Base-by-base conservation (phyloP, 2,888 invertebrate species). In the Thecophora atra region DNA sequence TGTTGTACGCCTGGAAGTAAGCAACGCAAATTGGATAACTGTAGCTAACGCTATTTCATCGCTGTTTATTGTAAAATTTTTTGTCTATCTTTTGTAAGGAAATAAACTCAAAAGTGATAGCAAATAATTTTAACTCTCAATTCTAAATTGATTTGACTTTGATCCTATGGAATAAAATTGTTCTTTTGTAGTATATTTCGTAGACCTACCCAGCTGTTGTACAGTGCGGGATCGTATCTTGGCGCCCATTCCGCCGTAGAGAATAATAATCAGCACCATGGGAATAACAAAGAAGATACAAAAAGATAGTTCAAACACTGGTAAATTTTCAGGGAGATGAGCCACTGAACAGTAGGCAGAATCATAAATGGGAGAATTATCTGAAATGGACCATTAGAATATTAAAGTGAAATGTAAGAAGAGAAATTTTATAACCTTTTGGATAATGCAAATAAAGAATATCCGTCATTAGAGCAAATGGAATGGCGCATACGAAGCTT, bases 301-400 rank as follows among this genome's bases (percentile, higher is more conserved):
- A 76, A 92, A 92, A 82, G 95, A 95, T 47, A 94, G 84, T 83
- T 96, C 95, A 81, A 94, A 91, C 4, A 96, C 87, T 0, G 94
- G 94, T 71, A 91, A 90, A 6, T 90, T 83, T 13, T 88, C 84
- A 1, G 90, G 89, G 74, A 88, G 89, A 2, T 89, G 88, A 75
- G 91, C 88, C 89, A 94, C 91, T 3, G 90, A 91, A 82, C 95
- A 96, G 85, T 94, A 92, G 0, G 94, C 95, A 0, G 94, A 94
- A 78, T 95, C 91, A 81, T 88, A 78, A n/a, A 91, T 90, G 67
- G 86, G 83, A 44, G 86, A 82, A 42, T 87, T 85, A 66, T 84
- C 89, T 89, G 78, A 13, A n/a, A 62, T 11, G 4, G 26, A 58
- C 6, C 15, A 13, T 0, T 26, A 26, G 37, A n/a, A 30, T 19